These are phyloP conservation scores for Rattus norvegicus DNA, from an alignment of 2,113 vertebrate genomes.

Conservation along the genomic window DNA sequence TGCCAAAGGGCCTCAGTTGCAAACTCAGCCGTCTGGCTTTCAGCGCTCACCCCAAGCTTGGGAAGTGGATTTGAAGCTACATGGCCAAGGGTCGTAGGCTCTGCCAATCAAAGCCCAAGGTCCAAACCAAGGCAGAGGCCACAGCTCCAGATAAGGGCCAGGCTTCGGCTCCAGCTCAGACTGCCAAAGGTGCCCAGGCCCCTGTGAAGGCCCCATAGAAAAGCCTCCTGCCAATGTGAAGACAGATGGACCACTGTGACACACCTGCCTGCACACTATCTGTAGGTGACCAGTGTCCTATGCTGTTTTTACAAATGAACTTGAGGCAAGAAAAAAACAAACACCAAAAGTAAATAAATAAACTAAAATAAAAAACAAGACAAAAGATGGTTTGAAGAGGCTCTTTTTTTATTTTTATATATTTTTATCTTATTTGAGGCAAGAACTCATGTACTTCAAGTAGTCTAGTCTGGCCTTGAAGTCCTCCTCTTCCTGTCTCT, in stretches of 20 bases:
- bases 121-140: too few species aligned
- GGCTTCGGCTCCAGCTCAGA: too few species aligned
- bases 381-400: not conserved
- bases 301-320: conserved; percentile 32
- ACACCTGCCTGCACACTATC: not conserved
- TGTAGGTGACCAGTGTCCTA: not conserved
- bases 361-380: not conserved
- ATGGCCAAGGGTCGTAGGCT: too few species aligned
- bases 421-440: not conserved
- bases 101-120: too few species aligned
- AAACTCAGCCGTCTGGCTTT: not conserved
- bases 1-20: conserved; percentile 44
- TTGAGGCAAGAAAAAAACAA: not conserved
- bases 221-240: not conserved
- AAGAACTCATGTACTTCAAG: not conserved
- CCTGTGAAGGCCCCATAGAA: conserved; percentile 51
- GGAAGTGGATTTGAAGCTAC: too few species aligned
- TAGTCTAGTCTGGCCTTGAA: not conserved
- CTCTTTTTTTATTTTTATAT: not conserved
- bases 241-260: conserved; percentile 59
- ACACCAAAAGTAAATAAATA: not conserved
- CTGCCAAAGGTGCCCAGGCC: conserved; percentile 19
- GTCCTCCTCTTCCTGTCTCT: not conserved
- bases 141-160: too few species aligned
- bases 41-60: too few species aligned